Percentiles rank a stretch among this genome's conserved stretches.
Evolutionary conservation across 2,888 invertebrate genomes (phyloP).

Genomic region (Apomyelois bistriatella): DNA sequence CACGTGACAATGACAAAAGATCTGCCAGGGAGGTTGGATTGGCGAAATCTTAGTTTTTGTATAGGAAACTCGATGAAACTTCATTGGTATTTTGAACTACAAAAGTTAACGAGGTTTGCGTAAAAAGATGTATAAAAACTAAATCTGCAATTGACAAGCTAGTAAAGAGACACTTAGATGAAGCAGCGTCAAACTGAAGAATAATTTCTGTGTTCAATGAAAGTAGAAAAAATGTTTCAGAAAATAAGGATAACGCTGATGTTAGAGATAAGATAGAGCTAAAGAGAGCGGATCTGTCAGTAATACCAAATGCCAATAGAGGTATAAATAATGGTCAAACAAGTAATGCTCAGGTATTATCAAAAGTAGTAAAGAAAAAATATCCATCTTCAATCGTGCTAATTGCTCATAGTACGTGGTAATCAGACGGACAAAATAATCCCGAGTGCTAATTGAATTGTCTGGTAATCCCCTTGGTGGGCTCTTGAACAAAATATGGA

Average conservation of each 20-base stretch:
- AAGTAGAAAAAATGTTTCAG: no score
- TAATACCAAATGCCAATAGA: no score
- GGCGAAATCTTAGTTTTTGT: conserved; percentile 11
- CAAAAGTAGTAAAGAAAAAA: not conserved
- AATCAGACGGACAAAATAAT: conserved; percentile 7
- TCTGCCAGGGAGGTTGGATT: conserved; percentile 12
- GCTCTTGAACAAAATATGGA: not conserved
- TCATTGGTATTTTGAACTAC: not conserved
- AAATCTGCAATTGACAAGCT: not conserved
- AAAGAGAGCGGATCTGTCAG: no score
- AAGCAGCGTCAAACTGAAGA: no score
- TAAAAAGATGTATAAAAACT: not conserved
- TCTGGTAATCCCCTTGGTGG: conserved; percentile 3
- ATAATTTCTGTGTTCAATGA: no score
- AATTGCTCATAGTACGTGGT: not conserved
- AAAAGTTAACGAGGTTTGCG: conserved; percentile 8
- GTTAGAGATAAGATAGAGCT: no score
- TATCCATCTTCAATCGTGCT: not conserved
- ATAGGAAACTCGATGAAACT: not conserved
- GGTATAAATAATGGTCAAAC: no score
- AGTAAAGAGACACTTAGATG: not conserved
- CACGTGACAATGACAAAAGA: conserved; percentile 24
- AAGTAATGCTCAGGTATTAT: no score
- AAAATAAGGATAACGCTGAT: no score
- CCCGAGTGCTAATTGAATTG: conserved; percentile 6